A percentile compares a stretch with the other conserved stretches of the same genome.
These are phyloP conservation scores for Halesus radiatus DNA, from an alignment of 1,140 invertebrate species.

Conservation along the genomic window DNA sequence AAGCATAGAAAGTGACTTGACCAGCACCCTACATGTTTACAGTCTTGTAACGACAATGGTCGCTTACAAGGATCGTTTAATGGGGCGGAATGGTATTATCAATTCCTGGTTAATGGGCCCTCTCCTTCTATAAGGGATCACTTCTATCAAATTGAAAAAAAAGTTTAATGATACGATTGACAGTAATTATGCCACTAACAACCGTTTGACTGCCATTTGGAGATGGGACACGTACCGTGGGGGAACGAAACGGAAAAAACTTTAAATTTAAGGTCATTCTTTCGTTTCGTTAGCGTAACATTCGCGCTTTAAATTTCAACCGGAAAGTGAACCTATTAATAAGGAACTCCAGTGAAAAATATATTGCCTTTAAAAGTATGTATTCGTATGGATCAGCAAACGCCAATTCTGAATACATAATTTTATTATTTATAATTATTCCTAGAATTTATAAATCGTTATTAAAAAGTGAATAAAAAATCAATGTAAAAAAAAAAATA, in stretches of 20 bases:
- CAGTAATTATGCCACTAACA: neutral
- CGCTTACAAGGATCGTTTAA: no score
- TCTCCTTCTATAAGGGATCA: neutral
- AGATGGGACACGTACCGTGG: neutral
- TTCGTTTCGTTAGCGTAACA: neutral
- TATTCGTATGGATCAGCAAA: no score
- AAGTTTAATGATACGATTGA: neutral
- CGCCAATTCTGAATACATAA: no score
- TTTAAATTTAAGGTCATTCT: neutral
- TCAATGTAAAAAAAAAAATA: no score
- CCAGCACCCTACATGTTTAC: no score
- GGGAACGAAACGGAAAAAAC: constrained; percentile 3
- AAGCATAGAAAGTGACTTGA: no score
- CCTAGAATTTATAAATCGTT: no score
- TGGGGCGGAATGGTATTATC: neutral
- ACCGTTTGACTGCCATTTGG: neutral
- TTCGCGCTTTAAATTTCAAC: neutral
- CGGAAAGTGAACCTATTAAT: neutral
- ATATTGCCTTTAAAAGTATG: no score
- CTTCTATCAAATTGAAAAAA: constrained; percentile 1
- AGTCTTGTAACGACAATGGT: no score
- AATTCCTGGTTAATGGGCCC: neutral
- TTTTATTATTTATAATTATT: no score
- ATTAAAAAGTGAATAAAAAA: no score
- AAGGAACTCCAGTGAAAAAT: no score